Percentiles rank a stretch among this genome's conserved stretches.
phyloP scores from a whole-genome alignment of 2,888 invertebrate genomes.

The Dicyrtomina minuta region DNA sequence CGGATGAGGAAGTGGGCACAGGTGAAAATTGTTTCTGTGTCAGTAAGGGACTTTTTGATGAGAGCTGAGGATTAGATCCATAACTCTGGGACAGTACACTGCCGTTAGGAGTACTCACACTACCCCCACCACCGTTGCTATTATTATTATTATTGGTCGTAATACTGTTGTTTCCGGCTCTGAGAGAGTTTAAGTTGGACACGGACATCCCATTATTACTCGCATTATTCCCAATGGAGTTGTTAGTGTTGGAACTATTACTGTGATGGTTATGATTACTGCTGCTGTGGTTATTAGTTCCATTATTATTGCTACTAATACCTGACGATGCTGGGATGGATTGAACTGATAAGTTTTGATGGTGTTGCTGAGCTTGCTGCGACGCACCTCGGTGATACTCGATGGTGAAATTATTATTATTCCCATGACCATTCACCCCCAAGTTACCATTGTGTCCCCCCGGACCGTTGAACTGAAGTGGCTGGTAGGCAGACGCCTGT shows the following conservation, averaged over 20 bases:
- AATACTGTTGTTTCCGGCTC: conserved; percentile 32
- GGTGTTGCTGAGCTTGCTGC: conserved; percentile 36
- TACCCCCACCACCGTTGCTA: conserved; percentile 2
- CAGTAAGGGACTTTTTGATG: conserved; percentile 48
- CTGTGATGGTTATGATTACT: conserved; percentile 23
- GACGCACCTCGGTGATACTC: conserved; percentile 45
- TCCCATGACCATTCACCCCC: conserved; percentile 28
- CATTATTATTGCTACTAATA: conserved; percentile 25
- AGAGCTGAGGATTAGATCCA: conserved; percentile 43
- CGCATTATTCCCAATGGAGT: conserved; percentile 28
- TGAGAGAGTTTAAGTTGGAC: conserved; percentile 19
- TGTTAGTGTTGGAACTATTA: not conserved
- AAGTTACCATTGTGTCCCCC: conserved; percentile 27
- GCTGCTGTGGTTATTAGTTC: conserved; percentile 28
- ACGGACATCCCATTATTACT: conserved; percentile 19
- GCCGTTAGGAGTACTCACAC: conserved; percentile 1
- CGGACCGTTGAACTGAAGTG: conserved; percentile 47
- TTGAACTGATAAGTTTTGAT: conserved; percentile 47
- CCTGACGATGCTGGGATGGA: conserved; percentile 38
- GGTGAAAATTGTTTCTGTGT: conserved; percentile 44
- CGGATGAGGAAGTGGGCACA: conserved; percentile 21
- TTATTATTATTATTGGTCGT: conserved; percentile 7
- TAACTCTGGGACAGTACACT: conserved; percentile 23
- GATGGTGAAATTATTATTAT: conserved; percentile 42
- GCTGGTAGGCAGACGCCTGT: conserved; percentile 39